phyloP scores from a whole-genome alignment of 2,113 vertebrate species.

The Erythrolamprus reginae region DNA sequence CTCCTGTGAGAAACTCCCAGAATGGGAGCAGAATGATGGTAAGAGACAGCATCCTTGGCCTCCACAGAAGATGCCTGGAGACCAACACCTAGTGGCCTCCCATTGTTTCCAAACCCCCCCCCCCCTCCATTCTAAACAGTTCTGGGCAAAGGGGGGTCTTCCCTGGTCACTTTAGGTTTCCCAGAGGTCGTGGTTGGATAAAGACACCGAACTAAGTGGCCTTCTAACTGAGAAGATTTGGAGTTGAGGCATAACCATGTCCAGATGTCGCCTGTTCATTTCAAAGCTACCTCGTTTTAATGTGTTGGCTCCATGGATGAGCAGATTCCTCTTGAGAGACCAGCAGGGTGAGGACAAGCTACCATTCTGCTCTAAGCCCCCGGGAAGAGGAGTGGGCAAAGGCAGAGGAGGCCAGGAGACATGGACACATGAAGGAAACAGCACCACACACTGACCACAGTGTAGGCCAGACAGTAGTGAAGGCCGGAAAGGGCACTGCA shows the following conservation, averaged over 20 bases:
- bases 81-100: neutral
- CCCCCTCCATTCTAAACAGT: neutral
- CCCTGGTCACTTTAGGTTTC: neutral
- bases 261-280: conserved; percentile 4
- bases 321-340: neutral
- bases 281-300: conserved; percentile 12
- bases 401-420: conserved; percentile 57
- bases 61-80: conserved; percentile 1
- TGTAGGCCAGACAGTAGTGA: conserved; percentile 47
- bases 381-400: conserved; percentile 32
- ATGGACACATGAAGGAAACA: conserved; percentile 63
- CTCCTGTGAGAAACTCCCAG: conserved; percentile 5
- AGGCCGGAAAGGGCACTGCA: neutral
- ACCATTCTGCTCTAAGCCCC: conserved; percentile 32
- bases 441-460: conserved; percentile 45
- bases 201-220: neutral
- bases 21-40: neutral
- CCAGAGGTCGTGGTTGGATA: neutral
- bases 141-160: neutral
- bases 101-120: conserved; percentile 4
- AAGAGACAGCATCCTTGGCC: neutral
- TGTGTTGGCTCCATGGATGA: neutral
- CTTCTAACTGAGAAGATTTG: neutral
- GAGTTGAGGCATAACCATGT: neutral
- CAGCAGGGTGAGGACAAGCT: conserved; percentile 24